Base-by-base conservation (phyloP, 2,797 vertebrate species). In the Chaetodon trifasciatus region DNA sequence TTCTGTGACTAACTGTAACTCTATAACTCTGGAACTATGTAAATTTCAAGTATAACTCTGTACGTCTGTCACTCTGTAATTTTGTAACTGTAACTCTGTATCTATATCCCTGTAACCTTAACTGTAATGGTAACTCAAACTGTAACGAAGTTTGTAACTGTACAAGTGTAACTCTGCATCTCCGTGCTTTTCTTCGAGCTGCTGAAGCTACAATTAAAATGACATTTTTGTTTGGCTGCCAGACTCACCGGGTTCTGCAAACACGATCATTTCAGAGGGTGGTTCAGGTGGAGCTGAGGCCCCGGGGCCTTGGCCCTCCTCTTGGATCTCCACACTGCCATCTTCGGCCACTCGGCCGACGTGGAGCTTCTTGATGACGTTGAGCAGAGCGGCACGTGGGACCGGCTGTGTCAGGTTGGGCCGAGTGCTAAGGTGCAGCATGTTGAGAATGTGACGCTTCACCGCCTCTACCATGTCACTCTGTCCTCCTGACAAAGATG, bases 401-500 rank as follows among this genome's bases (percentile, higher is more conserved):
- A 99, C 96, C 0, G 97, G 95, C 88, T 97, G 96, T 3, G 96
- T 98, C 88, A 99, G 95, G 90, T 99, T 98, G 79, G 98, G 98
- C 89, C 97, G 97, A 86, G 96, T 88, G 82, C 94, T 98, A 92
- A 99, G 95, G 92, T 99, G 97, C 95, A 99, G 93, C 97, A 98
- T 97, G 93, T 96, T 97, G 76, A 99, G 91, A 71, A 99, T 99
- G 96, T 99, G 98, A 77, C 94, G 96, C 92, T 99, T 99, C 69
- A 99, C 97, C 17, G 97, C 98, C 92, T 99, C 97, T 91, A 98
- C 97, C 96, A 99, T 97, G 92, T 98, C 97, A 11, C 88, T 94
- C 91, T 97, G 96, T 60, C 49, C 90, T 13, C 49, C 84, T 0
- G 40, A 47, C 0, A 21, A 79, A 19, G 89, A 87, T 0, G 88